Evolutionary conservation across 2,113 vertebrate species (phyloP).

Genomic region (Emberiza fucata): DNA sequence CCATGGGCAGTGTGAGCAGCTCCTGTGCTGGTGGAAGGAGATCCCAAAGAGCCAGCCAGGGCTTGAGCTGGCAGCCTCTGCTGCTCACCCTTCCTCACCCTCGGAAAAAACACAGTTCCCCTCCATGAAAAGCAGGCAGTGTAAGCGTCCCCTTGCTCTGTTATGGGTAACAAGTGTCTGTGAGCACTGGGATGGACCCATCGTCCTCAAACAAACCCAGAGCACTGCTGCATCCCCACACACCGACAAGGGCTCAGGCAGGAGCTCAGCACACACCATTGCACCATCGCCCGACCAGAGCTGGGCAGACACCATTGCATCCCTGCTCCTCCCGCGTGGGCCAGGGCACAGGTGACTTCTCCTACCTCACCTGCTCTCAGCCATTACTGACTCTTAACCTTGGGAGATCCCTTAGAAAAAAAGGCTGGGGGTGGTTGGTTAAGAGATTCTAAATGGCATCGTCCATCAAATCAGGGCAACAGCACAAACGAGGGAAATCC

Average conservation of each 20-base stretch:
- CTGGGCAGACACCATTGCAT: rapidly evolving
- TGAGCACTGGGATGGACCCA: not conserved
- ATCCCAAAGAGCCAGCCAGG: not conserved
- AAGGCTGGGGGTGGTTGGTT: not conserved
- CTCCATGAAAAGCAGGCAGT: rapidly evolving
- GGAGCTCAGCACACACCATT: too few relatives aligned
- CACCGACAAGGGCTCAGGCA: not conserved
- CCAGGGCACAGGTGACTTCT: not conserved
- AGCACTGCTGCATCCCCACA: not conserved
- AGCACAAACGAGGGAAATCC: not conserved
- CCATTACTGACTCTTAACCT: not conserved
- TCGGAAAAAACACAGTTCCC: not conserved
- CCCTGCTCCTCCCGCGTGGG: rapidly evolving
- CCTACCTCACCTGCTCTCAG: not conserved
- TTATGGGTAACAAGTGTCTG: not conserved
- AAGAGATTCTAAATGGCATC: not conserved
- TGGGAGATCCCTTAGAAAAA: not conserved
- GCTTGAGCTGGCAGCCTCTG: not conserved
- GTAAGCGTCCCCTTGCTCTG: not conserved
- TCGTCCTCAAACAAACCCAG: not conserved
- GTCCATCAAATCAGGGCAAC: not conserved
- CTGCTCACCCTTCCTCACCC: not conserved
- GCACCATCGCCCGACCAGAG: too few relatives aligned
- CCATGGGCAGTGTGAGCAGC: rapidly evolving
- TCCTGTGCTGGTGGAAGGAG: rapidly evolving